Base-by-base conservation (phyloP, 2,888 invertebrate genomes). In the Lypha dubia region DNA sequence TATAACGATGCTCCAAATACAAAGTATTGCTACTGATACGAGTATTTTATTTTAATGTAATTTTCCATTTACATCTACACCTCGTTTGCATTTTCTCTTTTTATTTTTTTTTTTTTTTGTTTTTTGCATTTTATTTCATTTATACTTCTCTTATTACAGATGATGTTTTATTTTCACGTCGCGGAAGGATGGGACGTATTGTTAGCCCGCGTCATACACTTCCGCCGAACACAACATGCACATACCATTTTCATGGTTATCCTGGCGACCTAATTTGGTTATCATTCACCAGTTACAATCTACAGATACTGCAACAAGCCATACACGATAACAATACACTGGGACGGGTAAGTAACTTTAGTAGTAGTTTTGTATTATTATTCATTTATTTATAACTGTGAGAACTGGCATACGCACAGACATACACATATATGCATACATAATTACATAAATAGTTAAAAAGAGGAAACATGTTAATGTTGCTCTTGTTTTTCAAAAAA, bases 191-290 rank as follows among this genome's bases (percentile, higher is more conserved):
- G 88, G 97, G 97, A 3, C 93, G 94, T 24, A 93, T 97, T 68
- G 93, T 96, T 62, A 96, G 96, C 86, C 97, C 97, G 0, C 94
- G 96, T 67, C 97, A 97, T 93, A 96, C 97, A 62, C 93, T 97
- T 88, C 96, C 97, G 20, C 96, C 97, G 1, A 96, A 96, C 90
- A 96, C 97, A 76, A 97, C 96, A 58, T 97, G 97, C 93, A 96
- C 95, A 35, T 97, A 97, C 94, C 95, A 95, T 87, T 96, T 97
- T 91, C 95, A 95, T 90, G 97, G 97, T 35, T 94, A 95, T 86
- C 94, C 95, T 93, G 94, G 95, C 68, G 97, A 97, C 91, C 94
- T 96, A 84, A 95, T 97, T 77, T 97, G 97, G 97, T 93, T 97
- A 87, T 97, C 96, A 92, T 97, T 97, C 91, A 95, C 96, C 86